phyloP scores from a whole-genome alignment of 2,888 invertebrate genomes.

The Ophion ellenae region DNA sequence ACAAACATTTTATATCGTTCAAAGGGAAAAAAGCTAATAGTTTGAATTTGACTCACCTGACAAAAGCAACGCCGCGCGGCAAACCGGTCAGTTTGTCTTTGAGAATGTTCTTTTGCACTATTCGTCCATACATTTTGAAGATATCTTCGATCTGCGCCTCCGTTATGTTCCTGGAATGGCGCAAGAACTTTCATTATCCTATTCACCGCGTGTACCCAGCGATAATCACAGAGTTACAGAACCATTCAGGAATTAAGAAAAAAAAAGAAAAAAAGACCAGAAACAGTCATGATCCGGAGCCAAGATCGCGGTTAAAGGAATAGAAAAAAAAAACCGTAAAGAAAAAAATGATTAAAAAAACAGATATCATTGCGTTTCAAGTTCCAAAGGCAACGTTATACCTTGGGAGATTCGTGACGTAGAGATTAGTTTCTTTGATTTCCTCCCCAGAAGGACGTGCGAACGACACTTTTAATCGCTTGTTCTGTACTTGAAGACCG shows the following conservation, averaged over 20 bases:
- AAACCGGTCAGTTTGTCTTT: constrained; percentile 94
- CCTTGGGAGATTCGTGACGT: constrained; percentile 96
- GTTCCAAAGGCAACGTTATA: constrained; percentile 71
- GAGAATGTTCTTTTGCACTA: constrained; percentile 96
- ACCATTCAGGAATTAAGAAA: not conserved
- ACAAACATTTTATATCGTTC: not conserved
- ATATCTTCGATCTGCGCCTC: constrained; percentile 93
- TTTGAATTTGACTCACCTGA: constrained; percentile 86
- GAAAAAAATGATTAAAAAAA: constrained; percentile 35
- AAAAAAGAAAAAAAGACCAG: constrained; percentile 16
- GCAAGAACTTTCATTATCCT: constrained; percentile 23
- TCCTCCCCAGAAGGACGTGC: constrained; percentile 96
- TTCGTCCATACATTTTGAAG: constrained; percentile 94
- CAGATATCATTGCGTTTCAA: constrained; percentile 42
- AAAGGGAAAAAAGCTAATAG: constrained; percentile 16
- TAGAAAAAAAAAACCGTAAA: constrained; percentile 34
- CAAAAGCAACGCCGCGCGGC: constrained; percentile 96
- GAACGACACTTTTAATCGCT: constrained; percentile 96
- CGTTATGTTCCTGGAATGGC: constrained; percentile 87
- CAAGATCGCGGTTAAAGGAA: constrained; percentile 29
- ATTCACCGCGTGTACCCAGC: not conserved
- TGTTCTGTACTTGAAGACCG: constrained; percentile 95
- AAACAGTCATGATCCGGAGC: not conserved
- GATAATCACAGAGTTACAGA: constrained; percentile 23
- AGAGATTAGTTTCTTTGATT: constrained; percentile 97